A percentile compares a stretch with the other conserved stretches of the same genome.
These are phyloP conservation scores for Drosophila mimetica DNA, from an alignment of 2,888 invertebrate species.

Conservation along the genomic window DNA sequence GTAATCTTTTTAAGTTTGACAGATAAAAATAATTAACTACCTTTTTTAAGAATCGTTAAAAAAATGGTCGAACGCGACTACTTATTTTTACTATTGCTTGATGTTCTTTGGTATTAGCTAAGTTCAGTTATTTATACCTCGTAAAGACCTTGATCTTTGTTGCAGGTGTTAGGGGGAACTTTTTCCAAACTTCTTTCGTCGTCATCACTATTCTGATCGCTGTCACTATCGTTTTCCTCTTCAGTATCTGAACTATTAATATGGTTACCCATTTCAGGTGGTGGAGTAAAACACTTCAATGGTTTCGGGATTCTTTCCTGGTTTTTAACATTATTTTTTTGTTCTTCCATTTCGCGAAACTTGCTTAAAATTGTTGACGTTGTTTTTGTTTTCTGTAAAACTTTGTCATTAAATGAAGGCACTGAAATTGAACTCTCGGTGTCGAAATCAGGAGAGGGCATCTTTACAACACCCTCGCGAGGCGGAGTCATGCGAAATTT, in stretches of 20 bases:
- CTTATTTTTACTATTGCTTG: no score
- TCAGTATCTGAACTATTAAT: conserved; percentile 82
- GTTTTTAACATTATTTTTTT: conserved; percentile 81
- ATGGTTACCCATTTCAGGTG: conserved; percentile 87
- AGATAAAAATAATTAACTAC: no score
- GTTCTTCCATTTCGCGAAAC: conserved; percentile 95
- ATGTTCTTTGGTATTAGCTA: no score
- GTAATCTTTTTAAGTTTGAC: no score
- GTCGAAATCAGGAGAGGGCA: conserved; percentile 73
- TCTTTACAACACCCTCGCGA: conserved; percentile 89
- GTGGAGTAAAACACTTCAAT: conserved; percentile 94
- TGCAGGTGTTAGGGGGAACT: conserved; percentile 34
- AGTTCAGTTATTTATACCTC: conserved; percentile 82
- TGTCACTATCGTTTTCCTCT: conserved; percentile 71
- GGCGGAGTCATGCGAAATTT: conserved; percentile 95
- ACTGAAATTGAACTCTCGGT: conserved; percentile 85
- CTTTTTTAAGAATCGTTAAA: no score
- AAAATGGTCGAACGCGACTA: no score
- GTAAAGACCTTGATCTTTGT: conserved; percentile 89
- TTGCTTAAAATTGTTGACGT: conserved; percentile 94
- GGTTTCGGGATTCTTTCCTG: conserved; percentile 89
- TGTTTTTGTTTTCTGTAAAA: conserved; percentile 87
- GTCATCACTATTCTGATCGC: conserved; percentile 83
- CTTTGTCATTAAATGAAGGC: conserved; percentile 64
- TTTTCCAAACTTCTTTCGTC: conserved; percentile 70